Conservation (phyloP, 2,797 vertebrate genomes). For the Otolemur crassicaudatus region DNA sequence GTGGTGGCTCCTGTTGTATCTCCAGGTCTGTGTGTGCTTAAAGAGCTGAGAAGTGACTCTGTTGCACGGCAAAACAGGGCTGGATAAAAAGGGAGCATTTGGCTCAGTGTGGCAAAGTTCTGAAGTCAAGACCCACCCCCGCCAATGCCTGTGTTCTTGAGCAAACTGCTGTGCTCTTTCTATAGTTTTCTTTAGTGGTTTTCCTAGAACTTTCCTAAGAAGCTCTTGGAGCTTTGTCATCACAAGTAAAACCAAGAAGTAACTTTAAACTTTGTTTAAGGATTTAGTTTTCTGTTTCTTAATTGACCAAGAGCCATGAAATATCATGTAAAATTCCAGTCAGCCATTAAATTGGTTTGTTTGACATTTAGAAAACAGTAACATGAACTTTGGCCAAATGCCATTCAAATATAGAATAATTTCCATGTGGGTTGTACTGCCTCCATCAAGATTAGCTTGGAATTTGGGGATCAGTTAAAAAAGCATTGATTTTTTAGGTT, state of each 20-base stretch:
- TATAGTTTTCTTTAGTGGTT: neutral
- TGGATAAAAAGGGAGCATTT: neutral
- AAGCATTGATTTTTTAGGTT: neutral
- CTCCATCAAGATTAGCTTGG: neutral
- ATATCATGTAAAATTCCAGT: constrained; percentile 70
- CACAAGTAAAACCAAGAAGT: neutral
- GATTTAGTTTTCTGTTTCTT: constrained; percentile 72
- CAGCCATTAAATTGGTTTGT: constrained; percentile 62
- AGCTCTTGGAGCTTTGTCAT: neutral
- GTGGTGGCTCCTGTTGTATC: neutral
- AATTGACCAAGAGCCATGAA: constrained; percentile 63
- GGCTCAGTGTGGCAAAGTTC: neutral
- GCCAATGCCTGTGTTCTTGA: neutral
- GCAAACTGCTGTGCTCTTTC: neutral
- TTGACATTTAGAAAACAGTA: constrained; percentile 44
- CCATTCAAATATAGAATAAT: constrained; percentile 77
- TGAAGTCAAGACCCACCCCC: neutral
- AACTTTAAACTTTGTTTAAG: neutral
- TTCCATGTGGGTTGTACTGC: neutral
- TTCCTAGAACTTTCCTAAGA: neutral
- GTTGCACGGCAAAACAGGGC: neutral
- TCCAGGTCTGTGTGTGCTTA: neutral
- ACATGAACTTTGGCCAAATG: constrained; percentile 53
- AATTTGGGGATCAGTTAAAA: neutral
- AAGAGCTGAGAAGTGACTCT: neutral